Evolutionary conservation across 2,113 vertebrate species (phyloP), one percentile per base, ranked within the genome.

Genomic region (Odocoileus hemionus): DNA sequence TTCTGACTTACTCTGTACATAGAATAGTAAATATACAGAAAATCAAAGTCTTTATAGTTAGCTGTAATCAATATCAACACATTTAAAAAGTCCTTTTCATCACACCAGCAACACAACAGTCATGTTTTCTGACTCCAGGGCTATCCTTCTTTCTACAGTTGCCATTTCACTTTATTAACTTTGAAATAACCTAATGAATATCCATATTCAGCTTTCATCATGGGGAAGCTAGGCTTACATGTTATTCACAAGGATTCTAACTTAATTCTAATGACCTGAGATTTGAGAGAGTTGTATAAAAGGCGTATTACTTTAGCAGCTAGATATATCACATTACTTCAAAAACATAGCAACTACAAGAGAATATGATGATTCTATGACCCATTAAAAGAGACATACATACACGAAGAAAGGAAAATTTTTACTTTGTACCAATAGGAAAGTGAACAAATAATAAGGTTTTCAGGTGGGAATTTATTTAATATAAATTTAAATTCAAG

Each of bases 11-110:
- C 2, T 86, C 12, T 76, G 13, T 82, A 93, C 28, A 92, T 7
- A 94, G n/a, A 95, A 55, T 74, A 86, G 74, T 78, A 94, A 61
- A 39, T 89, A 85, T 57, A 91, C 3, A 95, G 57, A 93, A 97
- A 97, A 88, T 78, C n/a, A 93, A 89, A 94, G 36, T 87, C 60
- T 64, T 61, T 86, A 23, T 4, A 88, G 58, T 54, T 54, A 43
- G 14, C 55, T 93, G 4, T 52, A 39, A 47, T 91, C 64, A 82
- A 64, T 36, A 89, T 79, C 33, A 82, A 92, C n/a, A 93, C 54
- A 47, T 30, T 74, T 52, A 61, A 82, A 61, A 93, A 86, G 28
- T 54, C 21, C 17, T 36, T 36, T 96, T 95, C 25, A 78, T 84
- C 14, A 57, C 21, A 93, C 14, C 33, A 92, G 45, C n/a, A 64